These are phyloP conservation scores for Pseudotriccus pelzelni DNA, from an alignment of 2,797 vertebrate species.

Conservation along the genomic window DNA sequence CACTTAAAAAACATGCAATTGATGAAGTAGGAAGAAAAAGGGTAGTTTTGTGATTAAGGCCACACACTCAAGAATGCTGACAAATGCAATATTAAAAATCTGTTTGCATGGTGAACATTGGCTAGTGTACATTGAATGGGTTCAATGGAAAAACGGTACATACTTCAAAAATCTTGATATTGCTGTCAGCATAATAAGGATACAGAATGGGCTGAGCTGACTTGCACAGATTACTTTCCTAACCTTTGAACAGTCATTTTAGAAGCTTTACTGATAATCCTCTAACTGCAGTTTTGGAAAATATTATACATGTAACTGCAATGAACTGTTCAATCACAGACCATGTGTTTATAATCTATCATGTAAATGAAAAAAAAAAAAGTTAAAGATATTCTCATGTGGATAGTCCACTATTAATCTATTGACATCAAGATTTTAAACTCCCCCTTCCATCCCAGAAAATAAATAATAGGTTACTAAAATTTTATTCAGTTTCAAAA, in stretches of 20 bases:
- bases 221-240: neutral
- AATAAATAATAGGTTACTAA: neutral
- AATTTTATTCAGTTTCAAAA: constrained; percentile 1
- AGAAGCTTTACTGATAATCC: neutral
- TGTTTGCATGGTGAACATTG: neutral
- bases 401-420: neutral
- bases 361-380: neutral
- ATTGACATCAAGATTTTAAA: neutral
- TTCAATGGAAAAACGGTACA: neutral
- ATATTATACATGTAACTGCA: neutral
- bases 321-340: neutral
- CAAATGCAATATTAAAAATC: neutral
- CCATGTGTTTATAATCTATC: neutral
- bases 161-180: neutral
- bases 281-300: neutral
- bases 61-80: neutral
- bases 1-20: neutral
- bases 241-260: neutral
- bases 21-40: neutral
- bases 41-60: neutral
- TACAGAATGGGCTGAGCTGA: neutral
- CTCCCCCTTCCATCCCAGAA: neutral
- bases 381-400: neutral
- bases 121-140: neutral
- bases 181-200: neutral